These are phyloP conservation scores for Pteronura brasiliensis DNA, from an alignment of 2,113 vertebrate genomes.

Conservation along the genomic window DNA sequence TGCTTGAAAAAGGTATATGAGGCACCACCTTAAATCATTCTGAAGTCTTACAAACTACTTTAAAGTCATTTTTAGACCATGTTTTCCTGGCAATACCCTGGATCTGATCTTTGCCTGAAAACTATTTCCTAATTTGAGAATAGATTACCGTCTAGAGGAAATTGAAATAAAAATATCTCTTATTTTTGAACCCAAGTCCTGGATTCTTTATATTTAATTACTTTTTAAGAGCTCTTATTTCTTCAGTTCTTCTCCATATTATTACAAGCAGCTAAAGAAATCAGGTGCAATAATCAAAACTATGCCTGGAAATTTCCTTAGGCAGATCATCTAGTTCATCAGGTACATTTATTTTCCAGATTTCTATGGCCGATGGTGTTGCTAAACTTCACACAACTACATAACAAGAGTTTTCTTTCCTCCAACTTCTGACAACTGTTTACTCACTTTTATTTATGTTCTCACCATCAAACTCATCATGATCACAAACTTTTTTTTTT, in stretches of 20 bases:
- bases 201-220: conserved; percentile 52
- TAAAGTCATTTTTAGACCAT: conserved; percentile 50
- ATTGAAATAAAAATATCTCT: conserved; percentile 52
- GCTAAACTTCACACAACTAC: not conserved
- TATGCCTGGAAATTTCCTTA: not conserved
- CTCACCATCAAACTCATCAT: not conserved
- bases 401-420: not conserved
- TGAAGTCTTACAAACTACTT: conserved; percentile 22
- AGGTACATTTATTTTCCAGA: not conserved
- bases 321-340: not conserved
- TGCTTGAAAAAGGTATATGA: conserved; percentile 13
- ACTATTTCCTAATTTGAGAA: conserved; percentile 64
- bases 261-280: conserved; percentile 27
- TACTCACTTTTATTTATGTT: not conserved
- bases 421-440: not conserved
- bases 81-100: conserved; percentile 55
- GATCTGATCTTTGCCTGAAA: conserved; percentile 62
- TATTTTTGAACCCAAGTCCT: conserved; percentile 54
- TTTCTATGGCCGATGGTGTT: not conserved
- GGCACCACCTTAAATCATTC: not conserved
- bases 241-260: conserved; percentile 49
- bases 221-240: conserved; percentile 43
- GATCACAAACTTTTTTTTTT: not conserved
- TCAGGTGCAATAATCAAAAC: not conserved
- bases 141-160: conserved; percentile 63